phyloP scores from a whole-genome alignment of 2,113 vertebrate genomes.

The Heterocephalus glaber region DNA sequence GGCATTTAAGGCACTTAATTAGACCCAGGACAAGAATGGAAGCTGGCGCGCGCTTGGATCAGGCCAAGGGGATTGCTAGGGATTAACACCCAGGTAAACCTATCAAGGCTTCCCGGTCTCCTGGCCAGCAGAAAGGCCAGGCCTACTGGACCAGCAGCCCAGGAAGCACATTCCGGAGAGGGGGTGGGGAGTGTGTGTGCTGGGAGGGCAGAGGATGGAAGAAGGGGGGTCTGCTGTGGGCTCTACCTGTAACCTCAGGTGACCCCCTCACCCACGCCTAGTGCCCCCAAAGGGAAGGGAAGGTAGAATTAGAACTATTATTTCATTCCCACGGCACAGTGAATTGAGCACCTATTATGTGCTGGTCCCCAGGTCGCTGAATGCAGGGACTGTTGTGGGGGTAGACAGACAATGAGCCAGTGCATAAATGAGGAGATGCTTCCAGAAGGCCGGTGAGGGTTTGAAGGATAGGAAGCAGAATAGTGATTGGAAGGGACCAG shows the following conservation, averaged over 20 bases:
- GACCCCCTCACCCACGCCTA: no score
- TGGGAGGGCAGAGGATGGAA: neutral
- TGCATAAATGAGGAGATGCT: neutral
- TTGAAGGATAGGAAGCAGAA: neutral
- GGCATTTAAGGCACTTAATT: conserved; percentile 87
- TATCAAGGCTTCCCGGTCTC: conserved; percentile 79
- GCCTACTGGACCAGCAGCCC: neutral
- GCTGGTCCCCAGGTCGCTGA: neutral
- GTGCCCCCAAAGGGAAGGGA: neutral
- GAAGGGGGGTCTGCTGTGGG: neutral
- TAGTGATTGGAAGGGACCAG: neutral
- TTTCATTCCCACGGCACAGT: neutral
- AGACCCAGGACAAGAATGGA: conserved; percentile 88
- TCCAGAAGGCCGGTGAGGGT: neutral
- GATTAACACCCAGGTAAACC: conserved; percentile 89
- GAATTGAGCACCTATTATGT: neutral
- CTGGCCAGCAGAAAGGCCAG: conserved; percentile 60
- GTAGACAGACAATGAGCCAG: neutral
- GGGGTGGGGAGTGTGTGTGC: neutral
- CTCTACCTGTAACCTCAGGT: neutral
- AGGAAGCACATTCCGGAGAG: conserved; percentile 12
- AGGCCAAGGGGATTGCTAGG: conserved; percentile 83
- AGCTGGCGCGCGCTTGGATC: conserved; percentile 75
- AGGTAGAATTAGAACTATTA: neutral
- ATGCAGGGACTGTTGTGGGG: neutral